Percentiles rank a stretch among this genome's conserved stretches.
These are phyloP conservation scores for Propithecus perrieri DNA, from an alignment of 2,797 vertebrate genomes.

Conservation along the genomic window DNA sequence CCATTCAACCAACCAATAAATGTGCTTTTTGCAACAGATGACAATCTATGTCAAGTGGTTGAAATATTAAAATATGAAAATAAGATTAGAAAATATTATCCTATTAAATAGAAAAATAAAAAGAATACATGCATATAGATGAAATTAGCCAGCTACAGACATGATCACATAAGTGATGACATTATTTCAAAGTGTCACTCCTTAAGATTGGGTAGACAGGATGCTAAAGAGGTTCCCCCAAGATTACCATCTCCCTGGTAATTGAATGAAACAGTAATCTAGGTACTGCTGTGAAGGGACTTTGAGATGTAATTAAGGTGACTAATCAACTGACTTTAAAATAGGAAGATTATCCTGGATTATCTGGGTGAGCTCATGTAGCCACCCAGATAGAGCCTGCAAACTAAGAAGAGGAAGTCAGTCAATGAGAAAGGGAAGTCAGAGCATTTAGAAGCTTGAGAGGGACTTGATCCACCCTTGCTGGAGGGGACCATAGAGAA, in stretches of 20 bases:
- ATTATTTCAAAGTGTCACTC: constrained; percentile 2
- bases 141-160: background rate
- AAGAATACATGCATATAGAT: background rate
- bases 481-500: background rate
- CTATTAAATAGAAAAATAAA: background rate
- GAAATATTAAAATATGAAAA: constrained; percentile 3
- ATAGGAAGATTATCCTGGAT: background rate
- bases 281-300: background rate
- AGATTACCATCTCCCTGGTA: background rate
- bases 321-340: constrained; percentile 25
- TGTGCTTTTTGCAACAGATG: background rate
- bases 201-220: background rate
- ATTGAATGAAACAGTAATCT: background rate
- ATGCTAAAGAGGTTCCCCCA: background rate
- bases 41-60: background rate
- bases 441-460: background rate
- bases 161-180: background rate
- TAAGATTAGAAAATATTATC: background rate
- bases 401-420: background rate
- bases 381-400: background rate
- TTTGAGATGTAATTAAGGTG: background rate
- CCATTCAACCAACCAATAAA: background rate
- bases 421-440: background rate
- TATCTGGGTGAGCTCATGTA: background rate
- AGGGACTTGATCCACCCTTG: background rate